Evolutionary conservation across 2,797 vertebrate genomes (phyloP).

Genomic region (Clarias platycephalus): DNA sequence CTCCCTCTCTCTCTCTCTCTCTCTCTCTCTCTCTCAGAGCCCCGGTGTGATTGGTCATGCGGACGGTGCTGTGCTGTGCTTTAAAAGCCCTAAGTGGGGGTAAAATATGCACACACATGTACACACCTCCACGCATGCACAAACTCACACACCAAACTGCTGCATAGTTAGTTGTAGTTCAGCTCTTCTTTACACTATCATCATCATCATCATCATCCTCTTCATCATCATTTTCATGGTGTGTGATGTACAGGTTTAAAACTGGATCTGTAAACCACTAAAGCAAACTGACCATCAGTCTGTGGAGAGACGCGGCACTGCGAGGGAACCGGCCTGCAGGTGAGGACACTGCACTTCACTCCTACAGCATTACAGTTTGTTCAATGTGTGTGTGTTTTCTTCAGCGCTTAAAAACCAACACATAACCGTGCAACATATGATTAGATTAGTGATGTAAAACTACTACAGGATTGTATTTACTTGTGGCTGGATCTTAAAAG

Average conservation of each 20-base stretch:
- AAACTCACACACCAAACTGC: not conserved
- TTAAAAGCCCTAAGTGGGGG: conserved; percentile 17
- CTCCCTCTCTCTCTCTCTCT: not conserved
- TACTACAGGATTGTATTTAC: not conserved
- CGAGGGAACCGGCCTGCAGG: not conserved
- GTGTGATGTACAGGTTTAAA: not conserved
- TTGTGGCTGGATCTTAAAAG: too few relatives aligned
- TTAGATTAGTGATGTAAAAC: not conserved
- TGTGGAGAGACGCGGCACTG: not conserved
- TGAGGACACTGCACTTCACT: not conserved
- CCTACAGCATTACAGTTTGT: not conserved
- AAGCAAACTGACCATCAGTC: not conserved
- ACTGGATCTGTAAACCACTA: not conserved
- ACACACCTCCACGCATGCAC: not conserved
- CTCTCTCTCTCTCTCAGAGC: not conserved
- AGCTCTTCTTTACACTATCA: not conserved
- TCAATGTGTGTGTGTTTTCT: not conserved
- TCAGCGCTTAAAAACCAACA: not conserved
- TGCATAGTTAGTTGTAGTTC: not conserved
- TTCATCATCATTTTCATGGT: not conserved
- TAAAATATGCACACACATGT: not conserved
- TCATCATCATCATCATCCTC: not conserved
- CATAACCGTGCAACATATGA: not conserved
- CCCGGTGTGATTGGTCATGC: not conserved
- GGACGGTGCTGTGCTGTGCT: not conserved